Percentiles rank a stretch among this genome's conserved stretches.
Evolutionary conservation across 2,797 vertebrate species (phyloP).

Genomic region (Gymnothorax javanicus): DNA sequence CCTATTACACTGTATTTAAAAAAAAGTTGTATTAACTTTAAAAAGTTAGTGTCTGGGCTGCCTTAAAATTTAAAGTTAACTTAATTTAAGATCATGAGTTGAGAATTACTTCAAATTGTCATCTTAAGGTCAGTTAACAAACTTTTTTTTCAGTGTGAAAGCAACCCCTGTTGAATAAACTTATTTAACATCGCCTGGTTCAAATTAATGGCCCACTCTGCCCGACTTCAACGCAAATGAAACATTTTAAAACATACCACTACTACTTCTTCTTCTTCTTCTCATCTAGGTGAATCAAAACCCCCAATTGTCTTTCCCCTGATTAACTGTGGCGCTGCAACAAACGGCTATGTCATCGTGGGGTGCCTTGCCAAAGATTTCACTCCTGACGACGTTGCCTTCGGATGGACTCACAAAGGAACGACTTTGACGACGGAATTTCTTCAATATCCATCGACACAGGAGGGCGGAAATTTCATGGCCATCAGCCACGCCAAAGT

Average conservation of each 20-base stretch:
- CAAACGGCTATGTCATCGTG: background rate
- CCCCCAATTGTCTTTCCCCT: background rate
- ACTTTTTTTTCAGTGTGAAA: too few relatives aligned
- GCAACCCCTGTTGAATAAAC: background rate
- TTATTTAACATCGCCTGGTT: background rate
- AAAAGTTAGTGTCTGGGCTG: too few relatives aligned
- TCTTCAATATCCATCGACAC: background rate
- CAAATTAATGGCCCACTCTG: background rate
- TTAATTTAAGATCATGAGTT: too few relatives aligned
- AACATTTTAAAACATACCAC: background rate
- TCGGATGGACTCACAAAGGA: background rate
- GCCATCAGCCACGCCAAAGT: background rate
- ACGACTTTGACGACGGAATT: background rate
- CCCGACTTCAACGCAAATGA: background rate
- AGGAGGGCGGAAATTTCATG: background rate
- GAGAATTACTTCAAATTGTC: too few relatives aligned
- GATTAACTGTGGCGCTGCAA: background rate
- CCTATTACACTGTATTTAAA: too few relatives aligned
- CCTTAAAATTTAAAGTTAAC: too few relatives aligned
- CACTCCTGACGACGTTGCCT: background rate
- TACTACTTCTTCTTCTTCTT: background rate
- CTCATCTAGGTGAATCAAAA: background rate
- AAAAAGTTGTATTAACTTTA: too few relatives aligned
- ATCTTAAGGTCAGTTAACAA: too few relatives aligned
- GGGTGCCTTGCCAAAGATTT: background rate